Base-by-base conservation (phyloP, 2,888 invertebrate genomes). In the Nomada fucata region DNA sequence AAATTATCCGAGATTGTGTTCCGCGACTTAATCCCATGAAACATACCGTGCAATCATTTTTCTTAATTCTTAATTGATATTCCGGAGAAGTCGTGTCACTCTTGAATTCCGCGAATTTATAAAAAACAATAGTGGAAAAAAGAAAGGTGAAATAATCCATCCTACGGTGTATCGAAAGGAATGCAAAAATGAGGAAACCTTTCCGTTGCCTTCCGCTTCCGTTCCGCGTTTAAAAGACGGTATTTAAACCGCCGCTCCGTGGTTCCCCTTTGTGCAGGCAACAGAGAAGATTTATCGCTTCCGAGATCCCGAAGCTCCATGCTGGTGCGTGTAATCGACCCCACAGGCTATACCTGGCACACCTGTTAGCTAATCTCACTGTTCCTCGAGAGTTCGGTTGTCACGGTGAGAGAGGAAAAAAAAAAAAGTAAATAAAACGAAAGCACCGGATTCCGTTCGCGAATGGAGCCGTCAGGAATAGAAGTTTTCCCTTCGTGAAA, bases 281-380 rank as follows among this genome's bases (percentile, higher is more conserved):
- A 63, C 61, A 36, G 10, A 44, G 53, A 83, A 77, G 74, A 83
- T 83, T 83, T 83, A 78, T 79, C 72, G 18, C 52, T n/a, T 44
- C 18, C n/a, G n/a, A 52, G 63, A 76, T 65, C 64, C 36, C n/a
- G 36, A 50, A 18, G 63, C 42, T 73, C 53, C 44, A 73, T 18
- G 53, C 59, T 18, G 50, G 42, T 63, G 67, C 77, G 78, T 83
- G 82, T 79, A 79, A 84, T 79, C 76, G 79, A 82, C 73, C 82
- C 71, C 36, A 53, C 64, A 52, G 23, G 55, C 52, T 63, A 61
- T 82, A 84, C 79, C 82, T 82, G 84, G 55, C 70, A 72, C 84
- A 84, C 84, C 82, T 84, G 84, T 84, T 84, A 76, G 72, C 78
- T 74, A 68, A 75, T 73, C 72, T 76, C 53, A 60, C 61, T 50